These are phyloP conservation scores for Hypanus sabinus DNA, from an alignment of 2,113 vertebrate species.

Conservation along the genomic window DNA sequence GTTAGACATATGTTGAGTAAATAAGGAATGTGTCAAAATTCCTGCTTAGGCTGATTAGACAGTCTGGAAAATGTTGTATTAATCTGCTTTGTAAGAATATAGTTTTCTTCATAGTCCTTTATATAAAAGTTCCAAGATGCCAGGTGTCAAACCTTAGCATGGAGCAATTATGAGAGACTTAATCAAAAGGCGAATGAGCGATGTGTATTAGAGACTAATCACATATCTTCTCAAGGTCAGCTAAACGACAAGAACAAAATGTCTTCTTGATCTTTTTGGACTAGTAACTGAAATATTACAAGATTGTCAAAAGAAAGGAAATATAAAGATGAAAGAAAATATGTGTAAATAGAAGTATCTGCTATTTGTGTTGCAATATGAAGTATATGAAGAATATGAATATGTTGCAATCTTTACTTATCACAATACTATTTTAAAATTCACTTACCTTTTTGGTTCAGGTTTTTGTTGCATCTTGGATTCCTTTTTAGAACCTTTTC, in stretches of 20 bases:
- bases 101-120: not conserved
- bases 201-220: not conserved
- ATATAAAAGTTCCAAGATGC: not conserved
- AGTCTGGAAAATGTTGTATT: not conserved
- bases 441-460: constrained; percentile 76
- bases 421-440: constrained; percentile 10
- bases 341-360: not conserved
- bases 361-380: not conserved
- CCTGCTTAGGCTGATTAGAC: not conserved
- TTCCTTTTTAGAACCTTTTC: constrained; percentile 75
- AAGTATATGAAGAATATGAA: not conserved
- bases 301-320: not conserved
- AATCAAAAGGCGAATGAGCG: not conserved
- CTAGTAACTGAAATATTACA: no score
- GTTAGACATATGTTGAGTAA: not conserved
- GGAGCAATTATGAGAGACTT: not conserved
- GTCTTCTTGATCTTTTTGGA: not conserved
- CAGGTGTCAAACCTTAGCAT: not conserved
- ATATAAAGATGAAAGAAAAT: constrained; percentile 6
- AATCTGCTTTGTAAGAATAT: not conserved
- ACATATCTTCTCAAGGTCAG: not conserved
- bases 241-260: not conserved
- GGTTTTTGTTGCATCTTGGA: constrained; percentile 66
- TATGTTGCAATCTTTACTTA: not conserved
- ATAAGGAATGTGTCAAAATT: not conserved